Base-by-base conservation (phyloP, 2,888 invertebrate genomes). In the Pyralis farinalis region DNA sequence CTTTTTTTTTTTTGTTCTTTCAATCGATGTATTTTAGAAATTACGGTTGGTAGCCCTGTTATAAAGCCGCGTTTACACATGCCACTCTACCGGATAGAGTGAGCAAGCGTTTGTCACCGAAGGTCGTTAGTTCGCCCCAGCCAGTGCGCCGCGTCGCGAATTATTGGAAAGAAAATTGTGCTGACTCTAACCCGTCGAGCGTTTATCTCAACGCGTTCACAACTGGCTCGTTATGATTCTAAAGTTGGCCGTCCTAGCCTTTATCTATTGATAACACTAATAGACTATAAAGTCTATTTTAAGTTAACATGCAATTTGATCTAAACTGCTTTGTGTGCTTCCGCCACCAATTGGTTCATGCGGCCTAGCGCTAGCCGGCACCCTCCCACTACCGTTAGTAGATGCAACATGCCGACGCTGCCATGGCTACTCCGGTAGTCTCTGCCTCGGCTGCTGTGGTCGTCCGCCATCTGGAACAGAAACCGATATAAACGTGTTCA, bases 111-210 rank as follows among this genome's bases (percentile, higher is more conserved):
- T 61, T 64, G 69, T 66, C 65, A 63, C 64, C 28, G 58, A 53
- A 61, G 63, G 61, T 77, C 76, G 67, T 76, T 73, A 71, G 67
- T 64, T 53, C 61, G 25, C 25, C 25, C n/a, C 25, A 25, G 46
- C n/a, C 25, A 25, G 46, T 63, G 51, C 53, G 48, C 50, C 56
- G 37, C 53, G 48, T 53, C 57, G 63, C 58, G 58, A 69, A 63
- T 69, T 75, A 72, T 76, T 74, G 70, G 63, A 66, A 70, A 65
- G 71, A 76, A 76, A 70, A 76, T 75, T 72, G 65, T 69, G 71
- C 72, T 72, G 69, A 76, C 61, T 66, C 47, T 52, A 38, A 45
- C 46, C 43, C 49, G 44, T 35, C 49, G 47, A 36, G 45, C 55
- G 61, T 66, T 63, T 67, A 66, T 71, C 63, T 59, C 50, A 35